These are phyloP conservation scores for Xenopus tropicalis DNA, from an alignment of 2,113 vertebrate genomes.

Conservation along the genomic window UCB_Xtro_10.0 CM004443.2:155939001-155939500, in stretches of 20 bases:
- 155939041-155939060: constrained; percentile 14
- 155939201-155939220: constrained; percentile 43
- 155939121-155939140: constrained; percentile 15
- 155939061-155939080: constrained; percentile 27
- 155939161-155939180: constrained; percentile 18
- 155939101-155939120: constrained; percentile 8
- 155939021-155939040: constrained; percentile 6
- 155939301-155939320: constrained; percentile 21
- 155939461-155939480: too few relatives aligned
- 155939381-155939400: neutral
- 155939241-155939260: constrained; percentile 41
- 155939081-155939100: constrained; percentile 15
- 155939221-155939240: constrained; percentile 43
- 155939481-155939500: too few relatives aligned
- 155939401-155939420: too few relatives aligned
- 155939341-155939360: neutral
- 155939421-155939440: too few relatives aligned
- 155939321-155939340: constrained; percentile 18
- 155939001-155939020: neutral
- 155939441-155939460: too few relatives aligned
- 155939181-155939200: constrained; percentile 33
- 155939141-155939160: constrained; percentile 17
- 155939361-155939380: neutral
- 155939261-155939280: constrained; percentile 29
- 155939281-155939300: constrained; percentile 32